Evolutionary conservation across 2,797 vertebrate species (phyloP).

Genomic region (Acanthiza pusilla): DNA sequence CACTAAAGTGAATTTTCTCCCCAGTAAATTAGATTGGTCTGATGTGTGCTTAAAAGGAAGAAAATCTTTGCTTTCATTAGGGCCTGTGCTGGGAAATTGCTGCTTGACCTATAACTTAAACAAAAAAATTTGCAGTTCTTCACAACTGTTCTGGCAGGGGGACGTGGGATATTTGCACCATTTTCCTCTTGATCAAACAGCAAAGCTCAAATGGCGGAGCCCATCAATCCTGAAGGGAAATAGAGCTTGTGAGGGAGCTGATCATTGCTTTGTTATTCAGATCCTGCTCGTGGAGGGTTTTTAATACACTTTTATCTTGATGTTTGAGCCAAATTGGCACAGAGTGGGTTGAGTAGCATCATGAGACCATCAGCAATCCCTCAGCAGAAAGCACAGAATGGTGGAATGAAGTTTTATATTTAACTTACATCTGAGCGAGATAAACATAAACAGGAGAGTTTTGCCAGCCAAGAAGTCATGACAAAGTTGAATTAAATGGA

Average conservation of each 20-base stretch:
- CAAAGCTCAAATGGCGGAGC: background rate
- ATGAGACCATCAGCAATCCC: constrained; percentile 31
- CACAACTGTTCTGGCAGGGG: background rate
- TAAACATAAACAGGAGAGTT: constrained; percentile 10
- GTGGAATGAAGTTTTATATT: background rate
- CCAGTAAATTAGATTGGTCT: constrained; percentile 59
- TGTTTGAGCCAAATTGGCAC: constrained; percentile 54
- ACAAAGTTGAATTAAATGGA: background rate
- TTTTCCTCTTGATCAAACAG: constrained; percentile 16
- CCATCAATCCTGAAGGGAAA: background rate
- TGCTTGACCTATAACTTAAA: constrained; percentile 51
- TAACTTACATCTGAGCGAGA: background rate
- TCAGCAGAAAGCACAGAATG: background rate
- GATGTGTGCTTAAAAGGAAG: constrained; percentile 53
- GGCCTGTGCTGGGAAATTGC: constrained; percentile 34
- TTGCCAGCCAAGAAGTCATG: background rate
- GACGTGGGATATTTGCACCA: background rate
- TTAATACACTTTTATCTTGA: constrained; percentile 6
- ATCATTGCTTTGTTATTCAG: background rate
- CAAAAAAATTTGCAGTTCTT: constrained; percentile 10
- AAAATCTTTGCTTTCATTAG: constrained; percentile 51
- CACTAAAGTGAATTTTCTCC: constrained; percentile 61
- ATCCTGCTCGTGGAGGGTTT: constrained; percentile 11
- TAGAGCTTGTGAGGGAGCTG: background rate
- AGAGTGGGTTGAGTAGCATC: constrained; percentile 45